Evolutionary conservation across 2,888 invertebrate genomes (phyloP).

Genomic region (Colletes collaris): DNA sequence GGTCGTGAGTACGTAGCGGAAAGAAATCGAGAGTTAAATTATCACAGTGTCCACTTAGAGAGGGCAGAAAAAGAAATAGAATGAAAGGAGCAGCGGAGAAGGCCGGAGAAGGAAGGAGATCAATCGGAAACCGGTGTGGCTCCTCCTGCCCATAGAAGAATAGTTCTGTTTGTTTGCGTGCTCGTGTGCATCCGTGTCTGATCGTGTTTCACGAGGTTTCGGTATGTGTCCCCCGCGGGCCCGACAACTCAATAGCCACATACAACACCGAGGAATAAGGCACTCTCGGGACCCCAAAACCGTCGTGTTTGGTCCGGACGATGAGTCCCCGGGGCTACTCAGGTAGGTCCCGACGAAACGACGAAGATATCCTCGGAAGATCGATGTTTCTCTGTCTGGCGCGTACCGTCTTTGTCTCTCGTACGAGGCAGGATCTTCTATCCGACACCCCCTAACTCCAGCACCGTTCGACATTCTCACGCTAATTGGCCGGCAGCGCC

Average conservation of each 20-base stretch:
- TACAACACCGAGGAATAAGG: slow-evolving; percentile 69
- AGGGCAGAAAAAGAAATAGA: slow-evolving; percentile 51
- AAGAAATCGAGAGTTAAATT: slow-evolving; percentile 70
- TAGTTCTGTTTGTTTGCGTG: slow-evolving; percentile 79
- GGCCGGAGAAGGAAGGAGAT: slow-evolving; percentile 59
- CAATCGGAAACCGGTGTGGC: slow-evolving; percentile 66
- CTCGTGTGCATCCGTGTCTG: slow-evolving; percentile 80
- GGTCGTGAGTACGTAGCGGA: slow-evolving; percentile 30
- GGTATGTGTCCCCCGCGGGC: slow-evolving; percentile 75
- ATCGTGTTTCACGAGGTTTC: slow-evolving; percentile 81
- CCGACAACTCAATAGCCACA: slow-evolving; percentile 80
- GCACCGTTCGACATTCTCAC: slow-evolving; percentile 77
- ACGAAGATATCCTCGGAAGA: slow-evolving; percentile 62
- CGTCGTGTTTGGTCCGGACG: slow-evolving; percentile 65
- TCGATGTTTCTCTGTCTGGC: slow-evolving; percentile 34
- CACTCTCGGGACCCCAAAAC: slow-evolving; percentile 62
- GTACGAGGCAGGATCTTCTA: slow-evolving; percentile 58
- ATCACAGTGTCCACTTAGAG: slow-evolving; percentile 65
- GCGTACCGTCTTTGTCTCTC: slow-evolving; percentile 31
- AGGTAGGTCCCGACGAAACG: slow-evolving; percentile 71
- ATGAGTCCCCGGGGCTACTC: slow-evolving; percentile 72
- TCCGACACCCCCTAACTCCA: slow-evolving; percentile 69
- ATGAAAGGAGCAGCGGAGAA: slow-evolving; percentile 29
- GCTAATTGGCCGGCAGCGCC: slow-evolving; percentile 80
- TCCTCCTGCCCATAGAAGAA: slow-evolving; percentile 57